Conservation (phyloP, 2,113 vertebrate species). For the Semnornis frantzii region DNA sequence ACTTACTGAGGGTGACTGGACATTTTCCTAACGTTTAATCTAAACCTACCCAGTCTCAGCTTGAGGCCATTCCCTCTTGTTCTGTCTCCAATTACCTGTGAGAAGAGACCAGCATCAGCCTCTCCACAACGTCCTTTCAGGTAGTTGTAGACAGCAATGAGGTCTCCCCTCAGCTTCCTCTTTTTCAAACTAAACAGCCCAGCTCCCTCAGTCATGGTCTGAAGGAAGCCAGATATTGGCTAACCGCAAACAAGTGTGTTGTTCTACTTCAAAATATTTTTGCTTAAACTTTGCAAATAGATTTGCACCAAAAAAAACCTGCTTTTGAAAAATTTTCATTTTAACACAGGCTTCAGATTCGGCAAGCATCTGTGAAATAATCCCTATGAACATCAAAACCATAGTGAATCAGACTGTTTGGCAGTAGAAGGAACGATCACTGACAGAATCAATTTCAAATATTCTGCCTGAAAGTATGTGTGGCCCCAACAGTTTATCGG, state of each 20-base stretch:
- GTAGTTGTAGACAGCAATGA: no score
- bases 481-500: not conserved
- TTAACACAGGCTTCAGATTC: not conserved
- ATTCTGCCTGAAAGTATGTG: not conserved
- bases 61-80: no score
- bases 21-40: no score
- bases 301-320: not conserved
- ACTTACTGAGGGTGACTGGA: no score
- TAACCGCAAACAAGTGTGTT: not conserved
- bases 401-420: not conserved
- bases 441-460: not conserved
- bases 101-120: no score
- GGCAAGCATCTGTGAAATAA: not conserved
- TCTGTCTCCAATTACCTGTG: no score
- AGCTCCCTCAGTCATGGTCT: no score
- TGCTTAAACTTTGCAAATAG: not conserved
- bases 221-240: no score
- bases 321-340: not conserved
- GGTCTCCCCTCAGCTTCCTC: no score
- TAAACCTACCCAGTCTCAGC: no score
- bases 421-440: not conserved
- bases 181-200: no score
- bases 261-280: not conserved
- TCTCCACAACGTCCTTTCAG: no score
- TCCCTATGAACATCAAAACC: not conserved